phyloP scores from a whole-genome alignment of 1,140 invertebrate genomes.

The Drosophila mauritiana region DNA sequence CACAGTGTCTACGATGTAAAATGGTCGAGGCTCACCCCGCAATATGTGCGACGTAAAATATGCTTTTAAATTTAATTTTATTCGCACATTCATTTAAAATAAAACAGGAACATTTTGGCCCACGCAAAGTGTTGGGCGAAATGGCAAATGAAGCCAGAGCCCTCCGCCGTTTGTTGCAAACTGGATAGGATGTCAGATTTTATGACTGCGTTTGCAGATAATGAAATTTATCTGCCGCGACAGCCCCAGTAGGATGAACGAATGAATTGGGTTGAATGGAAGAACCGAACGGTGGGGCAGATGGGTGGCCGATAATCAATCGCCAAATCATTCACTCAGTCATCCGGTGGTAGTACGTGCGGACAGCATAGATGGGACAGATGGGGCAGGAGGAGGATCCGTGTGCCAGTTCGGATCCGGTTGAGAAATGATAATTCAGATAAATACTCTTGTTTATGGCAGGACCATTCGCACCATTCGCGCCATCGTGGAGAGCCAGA shows the following conservation, averaged over 20 bases:
- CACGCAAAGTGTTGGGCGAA: background rate
- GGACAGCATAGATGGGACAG: conserved; percentile 15
- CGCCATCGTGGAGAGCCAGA: too few relatives aligned
- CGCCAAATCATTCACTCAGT: conserved; percentile 26
- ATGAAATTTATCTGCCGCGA: conserved; percentile 70
- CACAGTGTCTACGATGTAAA: conserved; percentile 5
- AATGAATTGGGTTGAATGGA: too few relatives aligned
- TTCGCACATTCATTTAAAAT: conserved; percentile 78
- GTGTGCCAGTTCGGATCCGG: background rate
- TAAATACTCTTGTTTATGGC: too few relatives aligned
- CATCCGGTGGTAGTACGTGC: conserved; percentile 1
- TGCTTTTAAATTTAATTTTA: conserved; percentile 80
- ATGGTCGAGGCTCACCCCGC: background rate
- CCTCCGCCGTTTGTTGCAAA: conserved; percentile 41
- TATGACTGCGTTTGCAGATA: conserved; percentile 77
- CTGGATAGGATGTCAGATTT: conserved; percentile 70
- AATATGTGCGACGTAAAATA: conserved; percentile 79
- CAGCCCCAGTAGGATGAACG: conserved; percentile 1
- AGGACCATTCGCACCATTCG: too few relatives aligned
- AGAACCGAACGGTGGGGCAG: conserved; percentile 8
- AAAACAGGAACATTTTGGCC: conserved; percentile 54
- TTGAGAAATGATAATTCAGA: conserved; percentile 22
- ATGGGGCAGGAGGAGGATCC: background rate
- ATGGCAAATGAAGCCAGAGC: conserved; percentile 10
- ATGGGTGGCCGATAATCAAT: conserved; percentile 25